A percentile compares a stretch with the other conserved stretches of the same genome.
Evolutionary conservation across 2,113 vertebrate species (phyloP).

Genomic region (Progne subis): DNA sequence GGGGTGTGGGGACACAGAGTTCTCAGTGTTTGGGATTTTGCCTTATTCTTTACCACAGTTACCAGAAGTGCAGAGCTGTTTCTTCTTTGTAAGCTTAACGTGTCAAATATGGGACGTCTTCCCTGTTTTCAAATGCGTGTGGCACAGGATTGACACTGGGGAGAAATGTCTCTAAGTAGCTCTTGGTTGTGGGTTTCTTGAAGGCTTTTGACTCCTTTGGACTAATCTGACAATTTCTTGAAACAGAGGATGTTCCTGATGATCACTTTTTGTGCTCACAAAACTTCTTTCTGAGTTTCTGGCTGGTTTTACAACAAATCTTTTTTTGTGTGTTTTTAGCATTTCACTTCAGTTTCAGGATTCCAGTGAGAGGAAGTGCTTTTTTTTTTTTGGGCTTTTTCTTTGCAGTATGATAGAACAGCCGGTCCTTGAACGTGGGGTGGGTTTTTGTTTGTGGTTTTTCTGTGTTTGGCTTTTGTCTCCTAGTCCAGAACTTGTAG

Average conservation of each 20-base stretch:
- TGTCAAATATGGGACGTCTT: not conserved
- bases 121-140: not conserved
- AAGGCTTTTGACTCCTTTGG: not conserved
- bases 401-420: not conserved
- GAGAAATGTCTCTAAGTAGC: not conserved
- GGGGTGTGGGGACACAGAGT: not conserved
- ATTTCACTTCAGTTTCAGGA: not conserved
- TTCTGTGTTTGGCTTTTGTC: not conserved
- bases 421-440: not conserved
- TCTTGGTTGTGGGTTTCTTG: not conserved
- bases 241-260: not conserved
- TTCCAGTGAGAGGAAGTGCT: not conserved
- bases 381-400: not conserved
- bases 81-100: not conserved
- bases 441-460: not conserved
- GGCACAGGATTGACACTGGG: fast-evolving
- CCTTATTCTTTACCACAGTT: not conserved
- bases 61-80: not conserved
- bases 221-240: not conserved
- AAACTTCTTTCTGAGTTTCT: not conserved
- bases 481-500: not conserved
- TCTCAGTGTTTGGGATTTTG: not conserved
- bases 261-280: not conserved
- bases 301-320: not conserved
- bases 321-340: not conserved